Base-by-base conservation (phyloP, 1,140 invertebrate genomes). In the Pseudoatta argentina region DNA sequence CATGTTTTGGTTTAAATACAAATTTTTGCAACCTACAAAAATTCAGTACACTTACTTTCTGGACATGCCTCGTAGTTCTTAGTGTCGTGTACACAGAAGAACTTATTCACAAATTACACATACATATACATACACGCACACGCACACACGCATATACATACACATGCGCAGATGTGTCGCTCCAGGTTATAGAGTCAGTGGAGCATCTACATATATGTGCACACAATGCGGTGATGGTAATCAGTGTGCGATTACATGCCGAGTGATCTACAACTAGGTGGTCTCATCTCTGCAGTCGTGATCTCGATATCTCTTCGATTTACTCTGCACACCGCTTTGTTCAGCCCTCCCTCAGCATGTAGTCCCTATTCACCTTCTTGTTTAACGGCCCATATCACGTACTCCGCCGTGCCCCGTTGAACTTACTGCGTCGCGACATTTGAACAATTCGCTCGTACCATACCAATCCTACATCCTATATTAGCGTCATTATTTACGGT, bases 131-230 rank as follows among this genome's bases (percentile, higher is more conserved):
- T 3, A 30, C 30, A 30, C 30, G 3, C 30, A 30, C 30, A 30
- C 30, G 0, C 30, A 5, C 30, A 5, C 30, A 5, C 30, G 3
- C 30, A 21, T 8, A 18, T 39, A 30, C 18, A 53, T 14, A 14
- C n/a, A 16, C 4, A 30, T 30, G 4, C 39, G 8, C 71, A 73
- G 16, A 18, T 48, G 59, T 61, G 86, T 63, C 77, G 72, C 73
- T 83, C 73, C 89, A 67, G 92, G 92, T 93, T 92, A 93, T 71
- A 90, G 82, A 93, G 92, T 92, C 91, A 93, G 88, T 93, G 90
- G 92, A 91, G 73, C 92, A 92, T 67, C 81, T 24, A 69, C 69
- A 67, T 53, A 86, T 71, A 39, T 86, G 64, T 66, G 88, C 86
- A 69, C 69, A 86, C 30, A 75, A 67, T 75, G 59, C 27, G 30